Evolutionary conservation across 1,140 invertebrate genomes (phyloP), one percentile per base, ranked within the genome.

Genomic region (Tribolium madens): DNA sequence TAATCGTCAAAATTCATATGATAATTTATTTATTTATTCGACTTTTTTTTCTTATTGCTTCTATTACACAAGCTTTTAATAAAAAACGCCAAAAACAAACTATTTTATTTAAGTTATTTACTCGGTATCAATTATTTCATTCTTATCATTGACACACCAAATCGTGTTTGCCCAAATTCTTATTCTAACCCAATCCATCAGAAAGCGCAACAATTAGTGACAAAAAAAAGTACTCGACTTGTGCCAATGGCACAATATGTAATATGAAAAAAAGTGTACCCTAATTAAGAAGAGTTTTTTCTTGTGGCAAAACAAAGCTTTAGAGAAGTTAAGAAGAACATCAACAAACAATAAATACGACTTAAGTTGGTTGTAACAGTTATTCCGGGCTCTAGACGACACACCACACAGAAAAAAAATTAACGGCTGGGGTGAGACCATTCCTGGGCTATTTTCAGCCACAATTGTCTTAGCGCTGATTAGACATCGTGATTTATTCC

Each of bases 401-500:
- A 64, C 57, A 64, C 57, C 57, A 64, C 57, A 64, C 52, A 12
- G 2, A 57, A 64, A 64, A 64, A 36, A 64, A 33, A 64, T 64
- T 64, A 64, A 64, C 57, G 57, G 57, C 47, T 73, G 50, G 70
- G 70, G 70, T 50, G 70, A 48, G 42, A 50, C 70, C 57, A 64
- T 50, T 50, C 42, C 69, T 21, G 42, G 18, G 70, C 73, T 79
- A 79, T 79, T 77, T 79, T 79, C 33, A 76, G 75, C 36, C 64
- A 21, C 75, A 53, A 79, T 76, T 78, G 77, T 78, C 77, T 78
- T 75, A 60, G 70, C 57, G 21, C 60, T 79, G 78, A 76, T 79
- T 79, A 79, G 74, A 76, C 33, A 53, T 64, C 74, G 60, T 77
- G 78, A 79, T 79, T 79, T 79, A 79, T 79, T 9, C 64, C 14